Percentiles rank a stretch among this genome's conserved stretches.
Evolutionary conservation across 64 coral and sea anemone genomes (phyloP).

Genomic region (Catalaphyllia jardinei): DNA sequence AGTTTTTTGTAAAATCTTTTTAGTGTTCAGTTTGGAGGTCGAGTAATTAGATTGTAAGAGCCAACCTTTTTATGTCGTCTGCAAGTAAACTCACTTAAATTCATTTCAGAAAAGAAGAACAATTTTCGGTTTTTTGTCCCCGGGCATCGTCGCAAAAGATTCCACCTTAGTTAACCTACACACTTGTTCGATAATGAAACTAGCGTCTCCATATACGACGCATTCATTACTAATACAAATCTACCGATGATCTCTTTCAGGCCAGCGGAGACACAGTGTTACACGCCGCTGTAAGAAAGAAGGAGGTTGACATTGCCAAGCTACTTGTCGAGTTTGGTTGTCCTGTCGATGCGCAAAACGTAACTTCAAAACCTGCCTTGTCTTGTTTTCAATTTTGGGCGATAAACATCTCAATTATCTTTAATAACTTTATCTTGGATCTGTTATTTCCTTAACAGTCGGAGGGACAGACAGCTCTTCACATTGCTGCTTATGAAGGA

Average conservation of each 20-base stretch:
- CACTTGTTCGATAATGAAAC: too few species aligned
- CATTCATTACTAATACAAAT: neutral
- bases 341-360: constrained; percentile 85
- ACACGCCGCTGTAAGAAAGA: constrained; percentile 79
- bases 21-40: too few species aligned
- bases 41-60: too few species aligned
- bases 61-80: too few species aligned
- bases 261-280: constrained; percentile 81
- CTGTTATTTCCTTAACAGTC: constrained; percentile 13
- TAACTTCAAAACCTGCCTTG: constrained; percentile 37
- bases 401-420: neutral
- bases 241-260: constrained; percentile 29
- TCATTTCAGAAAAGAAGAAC: too few species aligned
- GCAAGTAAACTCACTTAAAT: too few species aligned
- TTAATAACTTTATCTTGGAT: neutral
- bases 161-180: too few species aligned
- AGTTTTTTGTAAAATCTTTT: too few species aligned
- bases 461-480: constrained; percentile 92
- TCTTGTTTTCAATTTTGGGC: neutral
- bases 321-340: constrained; percentile 86
- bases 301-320: constrained; percentile 89
- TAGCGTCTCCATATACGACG: too few species aligned
- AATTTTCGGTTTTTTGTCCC: too few species aligned
- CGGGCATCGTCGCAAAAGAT: too few species aligned
- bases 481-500: constrained; percentile 88